Conservation (phyloP, 1,140 invertebrate genomes). For the Cyrtorhinus lividipennis region DNA sequence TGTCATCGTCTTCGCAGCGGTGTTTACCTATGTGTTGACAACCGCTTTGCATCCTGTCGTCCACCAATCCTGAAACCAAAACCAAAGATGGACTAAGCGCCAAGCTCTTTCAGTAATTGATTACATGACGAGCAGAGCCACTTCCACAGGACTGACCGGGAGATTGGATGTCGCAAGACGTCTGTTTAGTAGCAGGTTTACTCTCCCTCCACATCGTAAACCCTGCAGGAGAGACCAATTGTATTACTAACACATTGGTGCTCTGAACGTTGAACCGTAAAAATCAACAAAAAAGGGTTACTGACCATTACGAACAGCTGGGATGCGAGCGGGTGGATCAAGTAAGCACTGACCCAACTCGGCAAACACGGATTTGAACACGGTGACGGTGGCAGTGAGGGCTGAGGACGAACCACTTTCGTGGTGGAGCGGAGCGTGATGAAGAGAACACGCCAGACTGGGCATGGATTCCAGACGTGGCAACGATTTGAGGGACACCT, state of each 20-base stretch:
- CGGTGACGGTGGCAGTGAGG: conserved; percentile 17
- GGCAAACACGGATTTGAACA: conserved; percentile 20
- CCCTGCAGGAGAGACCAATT: conserved; percentile 9
- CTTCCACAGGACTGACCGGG: no score
- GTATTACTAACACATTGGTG: conserved; percentile 2
- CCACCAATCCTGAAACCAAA: conserved; percentile 32
- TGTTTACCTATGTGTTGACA: conserved; percentile 57
- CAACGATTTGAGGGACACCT: conserved; percentile 52
- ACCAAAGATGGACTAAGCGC: no score
- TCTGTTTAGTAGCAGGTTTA: background rate
- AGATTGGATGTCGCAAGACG: background rate
- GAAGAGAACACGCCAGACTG: conserved; percentile 36
- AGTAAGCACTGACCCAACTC: conserved; percentile 33
- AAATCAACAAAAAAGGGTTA: no score
- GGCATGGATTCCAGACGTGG: conserved; percentile 51
- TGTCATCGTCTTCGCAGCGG: conserved; percentile 38
- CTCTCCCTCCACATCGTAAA: conserved; percentile 19
- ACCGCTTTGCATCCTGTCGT: conserved; percentile 50
- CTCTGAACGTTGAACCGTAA: no score
- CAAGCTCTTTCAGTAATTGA: no score
- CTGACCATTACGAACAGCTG: conserved; percentile 23
- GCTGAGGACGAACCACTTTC: background rate
- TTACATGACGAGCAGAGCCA: no score
- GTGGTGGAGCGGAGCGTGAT: conserved; percentile 6
- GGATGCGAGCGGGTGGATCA: conserved; percentile 29